Evolutionary conservation across 2,113 vertebrate genomes (phyloP).

Genomic region (Malurus elegans): DNA sequence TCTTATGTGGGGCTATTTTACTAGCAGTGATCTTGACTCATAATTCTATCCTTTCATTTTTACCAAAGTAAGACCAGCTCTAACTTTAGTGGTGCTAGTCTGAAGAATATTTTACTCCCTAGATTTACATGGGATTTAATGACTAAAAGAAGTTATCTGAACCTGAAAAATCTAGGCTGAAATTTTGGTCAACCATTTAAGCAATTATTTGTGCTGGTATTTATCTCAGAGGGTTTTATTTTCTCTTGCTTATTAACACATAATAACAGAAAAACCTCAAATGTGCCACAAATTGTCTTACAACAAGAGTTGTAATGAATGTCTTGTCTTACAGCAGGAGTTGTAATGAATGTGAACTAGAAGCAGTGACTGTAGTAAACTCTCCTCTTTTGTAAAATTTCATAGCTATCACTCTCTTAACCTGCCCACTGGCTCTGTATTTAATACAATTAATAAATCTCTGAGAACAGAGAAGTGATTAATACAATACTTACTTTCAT

Average conservation of each 20-base stretch:
- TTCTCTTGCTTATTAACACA: background rate
- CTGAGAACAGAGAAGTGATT: background rate
- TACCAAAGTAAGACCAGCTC: background rate
- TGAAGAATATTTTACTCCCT: background rate
- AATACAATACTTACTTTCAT: background rate
- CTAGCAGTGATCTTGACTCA: background rate
- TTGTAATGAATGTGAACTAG: background rate
- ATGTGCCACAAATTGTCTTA: background rate
- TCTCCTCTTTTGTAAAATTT: background rate
- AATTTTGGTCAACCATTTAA: background rate
- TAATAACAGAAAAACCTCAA: background rate
- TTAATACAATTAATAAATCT: background rate
- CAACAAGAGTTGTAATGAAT: background rate
- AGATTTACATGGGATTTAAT: background rate
- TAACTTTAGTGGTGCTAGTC: background rate
- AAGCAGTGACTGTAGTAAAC: background rate
- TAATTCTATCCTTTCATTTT: background rate
- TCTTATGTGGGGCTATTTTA: background rate
- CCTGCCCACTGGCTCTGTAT: accelerated
- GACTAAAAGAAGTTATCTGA: background rate
- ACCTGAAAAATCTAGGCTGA: background rate
- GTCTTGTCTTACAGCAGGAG: background rate
- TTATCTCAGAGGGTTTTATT: background rate
- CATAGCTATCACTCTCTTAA: background rate
- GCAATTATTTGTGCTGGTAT: background rate